Base-by-base conservation (phyloP, 2,888 invertebrate genomes). In the Nomada fucata region DNA sequence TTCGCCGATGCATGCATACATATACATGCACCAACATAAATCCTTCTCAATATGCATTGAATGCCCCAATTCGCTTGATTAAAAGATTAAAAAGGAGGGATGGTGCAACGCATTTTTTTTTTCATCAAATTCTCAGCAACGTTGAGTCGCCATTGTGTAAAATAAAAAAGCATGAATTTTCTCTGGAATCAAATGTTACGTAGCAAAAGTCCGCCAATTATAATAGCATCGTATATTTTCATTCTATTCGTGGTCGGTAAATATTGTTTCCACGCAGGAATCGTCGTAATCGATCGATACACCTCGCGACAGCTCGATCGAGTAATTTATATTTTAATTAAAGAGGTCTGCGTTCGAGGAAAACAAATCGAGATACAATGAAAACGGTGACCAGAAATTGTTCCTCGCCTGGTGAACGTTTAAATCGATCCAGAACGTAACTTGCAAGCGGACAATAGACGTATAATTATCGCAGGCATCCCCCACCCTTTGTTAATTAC, bases 311-410 rank as follows among this genome's bases (percentile, higher is more conserved):
- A 60, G 20, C 55, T 68, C 71, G 68, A 82, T 81, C 75, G 61
- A 82, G 57, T 75, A 74, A 81, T 82, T 81, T 81, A 82, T 68
- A 75, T 74, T 81, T 80, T 74, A 80, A 80, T 81, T 81, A 81
- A 70, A 73, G 65, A 53, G 70, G 70, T 47, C 57, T 61, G 60
- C 59, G 23, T 47, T 57, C 70, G 60, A 52, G 59, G 64, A 60
- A 50, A 81, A 81, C 64, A 47, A 67, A 65, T 65, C 52, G 69
- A 44, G 52, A 42, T 36, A 44, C n/a, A 50, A 44, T 47, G 36
- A 47, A 70, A 79, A 44, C 47, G 26, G 15, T n/a, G 5, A 52
- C 42, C 73, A 44, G 63, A 79, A 81, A 81, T 53, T 20, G 61
- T 67, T 69, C 36, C 59, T 44, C 50, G 52, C 42, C 29, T 52